Evolutionary conservation across 2,113 vertebrate genomes (phyloP).

Genomic region (Triplophysa tibetana): DNA sequence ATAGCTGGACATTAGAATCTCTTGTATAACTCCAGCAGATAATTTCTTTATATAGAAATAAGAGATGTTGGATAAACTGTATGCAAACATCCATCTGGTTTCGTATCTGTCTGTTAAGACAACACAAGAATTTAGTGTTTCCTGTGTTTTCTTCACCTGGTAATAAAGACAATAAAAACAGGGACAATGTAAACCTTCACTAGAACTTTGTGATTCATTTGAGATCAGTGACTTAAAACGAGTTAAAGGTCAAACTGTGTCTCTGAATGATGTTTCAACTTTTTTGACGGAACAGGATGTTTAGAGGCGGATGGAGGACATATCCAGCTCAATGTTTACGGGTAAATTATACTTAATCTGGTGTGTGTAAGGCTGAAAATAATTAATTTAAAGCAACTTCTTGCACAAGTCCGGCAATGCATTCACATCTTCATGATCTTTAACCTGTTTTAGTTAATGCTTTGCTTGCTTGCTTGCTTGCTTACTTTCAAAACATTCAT

Average conservation of each 20-base stretch:
- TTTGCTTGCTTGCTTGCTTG: too few species aligned
- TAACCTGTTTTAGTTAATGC: too few species aligned
- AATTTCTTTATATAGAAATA: too few species aligned
- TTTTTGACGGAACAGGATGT: neutral
- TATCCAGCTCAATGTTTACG: neutral
- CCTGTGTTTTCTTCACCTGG: neutral
- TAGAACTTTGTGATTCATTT: neutral
- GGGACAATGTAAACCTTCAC: neutral
- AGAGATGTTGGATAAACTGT: too few species aligned
- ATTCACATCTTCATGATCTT: too few species aligned
- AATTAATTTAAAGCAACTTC: neutral
- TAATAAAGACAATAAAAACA: neutral
- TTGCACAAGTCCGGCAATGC: neutral
- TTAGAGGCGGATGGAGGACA: neutral
- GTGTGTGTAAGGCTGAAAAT: neutral
- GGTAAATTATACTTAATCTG: neutral
- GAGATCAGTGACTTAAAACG: neutral
- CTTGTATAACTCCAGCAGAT: too few species aligned
- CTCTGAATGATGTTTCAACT: neutral
- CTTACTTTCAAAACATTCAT: too few species aligned
- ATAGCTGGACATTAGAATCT: too few species aligned
- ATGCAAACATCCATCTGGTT: neutral
- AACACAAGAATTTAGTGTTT: too few species aligned
- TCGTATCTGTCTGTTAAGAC: neutral
- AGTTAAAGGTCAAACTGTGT: neutral